Conservation (phyloP, 2,888 invertebrate species). For the Serripes groenlandicus region DNA sequence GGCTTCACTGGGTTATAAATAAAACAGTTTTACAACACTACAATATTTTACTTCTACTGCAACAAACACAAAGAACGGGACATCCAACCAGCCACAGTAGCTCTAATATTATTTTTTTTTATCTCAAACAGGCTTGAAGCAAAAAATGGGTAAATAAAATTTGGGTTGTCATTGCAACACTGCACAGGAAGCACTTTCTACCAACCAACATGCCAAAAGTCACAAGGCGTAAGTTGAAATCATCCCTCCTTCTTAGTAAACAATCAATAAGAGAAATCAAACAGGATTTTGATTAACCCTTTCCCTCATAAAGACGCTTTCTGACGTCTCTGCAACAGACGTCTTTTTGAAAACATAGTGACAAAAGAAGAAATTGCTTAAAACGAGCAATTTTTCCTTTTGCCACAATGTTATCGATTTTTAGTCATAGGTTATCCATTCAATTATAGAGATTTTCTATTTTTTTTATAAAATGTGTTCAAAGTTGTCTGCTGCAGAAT, state of each 20-base stretch:
- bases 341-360: not conserved
- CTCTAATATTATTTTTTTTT: not conserved
- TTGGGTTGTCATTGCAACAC: not conserved
- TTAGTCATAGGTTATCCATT: not conserved
- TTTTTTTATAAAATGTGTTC: not conserved
- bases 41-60: not conserved
- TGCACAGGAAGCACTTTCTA: conserved; percentile 3
- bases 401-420: not conserved
- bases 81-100: conserved; percentile 1
- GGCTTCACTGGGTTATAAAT: no score
- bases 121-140: not conserved
- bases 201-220: conserved; percentile 24
- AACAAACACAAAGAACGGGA: not conserved
- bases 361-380: not conserved
- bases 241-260: not conserved
- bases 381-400: not conserved
- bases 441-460: not conserved
- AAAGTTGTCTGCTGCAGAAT: not conserved
- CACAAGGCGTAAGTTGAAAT: conserved; percentile 1
- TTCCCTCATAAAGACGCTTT: not conserved
- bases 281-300: not conserved
- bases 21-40: not conserved
- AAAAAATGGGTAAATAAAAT: not conserved
- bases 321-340: not conserved
- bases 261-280: not conserved